These are phyloP conservation scores for Barypeithes pellucidus DNA, from an alignment of 2,888 invertebrate species.

Conservation along the genomic window DNA sequence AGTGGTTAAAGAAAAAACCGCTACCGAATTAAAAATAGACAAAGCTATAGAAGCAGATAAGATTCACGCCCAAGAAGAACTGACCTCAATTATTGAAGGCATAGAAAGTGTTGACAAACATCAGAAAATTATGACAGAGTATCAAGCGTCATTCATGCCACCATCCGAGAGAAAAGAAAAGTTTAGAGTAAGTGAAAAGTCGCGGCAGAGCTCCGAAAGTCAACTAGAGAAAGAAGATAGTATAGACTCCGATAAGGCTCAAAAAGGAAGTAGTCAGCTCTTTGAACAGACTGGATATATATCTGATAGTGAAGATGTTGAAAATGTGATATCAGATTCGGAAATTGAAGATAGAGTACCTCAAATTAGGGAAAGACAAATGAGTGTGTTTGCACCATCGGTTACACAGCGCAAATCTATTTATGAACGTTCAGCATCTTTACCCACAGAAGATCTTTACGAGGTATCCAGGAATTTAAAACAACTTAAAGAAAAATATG, in stretches of 20 bases:
- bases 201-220: conserved; percentile 46
- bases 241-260: conserved; percentile 67
- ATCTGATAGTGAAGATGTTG: conserved; percentile 69
- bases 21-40: conserved; percentile 39
- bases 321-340: conserved; percentile 69
- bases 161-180: conserved; percentile 60
- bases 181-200: conserved; percentile 22
- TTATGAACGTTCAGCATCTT: conserved; percentile 71
- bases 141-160: conserved; percentile 67
- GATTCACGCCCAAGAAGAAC: conserved; percentile 43
- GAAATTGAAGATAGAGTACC: conserved; percentile 70
- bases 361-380: conserved; percentile 69
- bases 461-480: conserved; percentile 74
- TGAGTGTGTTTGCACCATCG: conserved; percentile 69
- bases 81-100: conserved; percentile 42
- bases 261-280: conserved; percentile 61
- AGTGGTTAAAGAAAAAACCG: conserved; percentile 38
- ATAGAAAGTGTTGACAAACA: conserved; percentile 55
- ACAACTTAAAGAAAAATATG: conserved; percentile 75
- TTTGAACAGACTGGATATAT: conserved; percentile 69
- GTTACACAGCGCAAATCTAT: conserved; percentile 66
- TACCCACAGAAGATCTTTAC: conserved; percentile 71
- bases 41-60: conserved; percentile 51
- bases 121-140: conserved; percentile 65
- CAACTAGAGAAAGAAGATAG: conserved; percentile 63